Evolutionary conservation across 2,888 invertebrate genomes (phyloP), one percentile per base, ranked within the genome.

Genomic region (Dryocosmus kuriphilus): DNA sequence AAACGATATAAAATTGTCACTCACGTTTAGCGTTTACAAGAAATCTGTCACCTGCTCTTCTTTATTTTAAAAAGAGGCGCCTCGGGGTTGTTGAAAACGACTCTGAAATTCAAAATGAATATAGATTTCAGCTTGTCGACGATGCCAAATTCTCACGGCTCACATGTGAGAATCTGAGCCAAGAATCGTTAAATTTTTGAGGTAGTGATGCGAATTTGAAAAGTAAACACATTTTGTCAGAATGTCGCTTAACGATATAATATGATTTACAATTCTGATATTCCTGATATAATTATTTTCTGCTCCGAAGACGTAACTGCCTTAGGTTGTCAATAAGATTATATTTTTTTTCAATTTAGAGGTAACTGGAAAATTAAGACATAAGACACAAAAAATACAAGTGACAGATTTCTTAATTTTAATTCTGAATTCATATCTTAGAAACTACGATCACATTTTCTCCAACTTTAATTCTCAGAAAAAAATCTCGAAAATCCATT

Each of bases 91-190:
- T 51, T 71, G 27, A 11, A 67, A 67, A 46, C 41, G 67, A 11
- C 46, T 67, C 67, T 41, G 67, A 46, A 67, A 67, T 41, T 67
- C 22, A 19, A 35, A 46, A 67, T 30, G 30, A 71, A 51, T 55
- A 51, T 71, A 51, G n/a, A 5, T 46, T 71, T 71, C 71, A 71
- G 30, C 30, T 32, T 51, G 71, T 32, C 32, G 24, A 65, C 65
- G 55, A 67, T 76, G 76, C 76, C 76, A 76, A 67, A 35, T 76
- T 76, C 65, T 76, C 76, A 76, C 76, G 67, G 57, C 57, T 57
- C 63, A 76, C 75, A 8, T 60, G 65, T 67, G 22, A 11, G 8
- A 27, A 67, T 46, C 19, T 27, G 24, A 46, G 67, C 67, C 67
- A 67, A 67, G 67, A 65, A 41, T 46, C 24, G 24, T 27, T 27